Conservation (phyloP, 2,888 invertebrate species). For the Emmelina monodactyla region DNA sequence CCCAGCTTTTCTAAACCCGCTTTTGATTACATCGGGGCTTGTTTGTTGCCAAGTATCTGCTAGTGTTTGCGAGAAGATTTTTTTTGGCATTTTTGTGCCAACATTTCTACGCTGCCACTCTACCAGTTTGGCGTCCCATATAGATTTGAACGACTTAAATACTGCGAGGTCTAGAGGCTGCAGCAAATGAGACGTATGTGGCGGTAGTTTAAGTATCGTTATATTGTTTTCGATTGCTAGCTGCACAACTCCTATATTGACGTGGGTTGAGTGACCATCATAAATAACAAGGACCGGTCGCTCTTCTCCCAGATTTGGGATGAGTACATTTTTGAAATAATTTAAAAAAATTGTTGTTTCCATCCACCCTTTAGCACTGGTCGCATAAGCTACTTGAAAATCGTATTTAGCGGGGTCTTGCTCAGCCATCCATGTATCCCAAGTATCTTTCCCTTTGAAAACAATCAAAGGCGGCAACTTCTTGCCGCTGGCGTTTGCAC, state of each 20-base stretch:
- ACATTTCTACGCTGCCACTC: constrained; percentile 2
- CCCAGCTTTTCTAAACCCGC: not conserved
- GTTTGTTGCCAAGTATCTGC: not conserved
- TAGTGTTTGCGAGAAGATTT: not conserved
- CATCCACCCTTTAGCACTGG: constrained; percentile 8
- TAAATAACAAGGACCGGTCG: constrained; percentile 5
- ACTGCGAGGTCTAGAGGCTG: constrained; percentile 4
- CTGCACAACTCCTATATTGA: constrained; percentile 6
- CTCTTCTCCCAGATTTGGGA: not conserved
- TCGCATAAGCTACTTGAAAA: constrained; percentile 23
- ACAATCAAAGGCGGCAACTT: constrained; percentile 16
- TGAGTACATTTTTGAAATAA: not conserved
- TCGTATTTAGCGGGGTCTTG: constrained; percentile 13
- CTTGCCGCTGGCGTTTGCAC: constrained; percentile 13
- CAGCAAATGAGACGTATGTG: constrained; percentile 3
- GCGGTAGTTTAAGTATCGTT: constrained; percentile 4
- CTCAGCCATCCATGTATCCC: constrained; percentile 19
- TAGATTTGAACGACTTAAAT: constrained; percentile 1
- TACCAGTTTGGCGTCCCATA: not conserved
- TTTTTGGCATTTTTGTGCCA: constrained; percentile 3
- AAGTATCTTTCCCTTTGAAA: constrained; percentile 18
- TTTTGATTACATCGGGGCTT: not conserved
- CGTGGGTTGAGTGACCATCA: constrained; percentile 7
- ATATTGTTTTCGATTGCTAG: constrained; percentile 6
- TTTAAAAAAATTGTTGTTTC: not conserved